Conservation (phyloP, 2,888 invertebrate species). For the Himalopsyche anomala region DNA sequence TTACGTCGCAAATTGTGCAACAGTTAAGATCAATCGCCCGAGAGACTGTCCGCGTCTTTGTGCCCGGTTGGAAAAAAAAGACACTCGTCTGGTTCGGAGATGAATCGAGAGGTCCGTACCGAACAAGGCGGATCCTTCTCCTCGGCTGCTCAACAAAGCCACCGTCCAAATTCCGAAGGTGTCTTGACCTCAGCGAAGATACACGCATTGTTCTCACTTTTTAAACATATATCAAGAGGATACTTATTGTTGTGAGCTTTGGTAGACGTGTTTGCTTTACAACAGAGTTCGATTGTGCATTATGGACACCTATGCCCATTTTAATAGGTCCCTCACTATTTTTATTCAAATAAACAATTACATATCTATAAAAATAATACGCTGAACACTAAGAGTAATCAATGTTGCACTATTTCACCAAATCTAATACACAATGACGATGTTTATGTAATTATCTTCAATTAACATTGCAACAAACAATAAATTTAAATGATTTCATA, state of each 20-base stretch:
- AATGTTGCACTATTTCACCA: too few species aligned
- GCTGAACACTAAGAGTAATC: too few species aligned
- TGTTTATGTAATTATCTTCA: too few species aligned
- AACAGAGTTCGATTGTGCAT: slow-evolving; percentile 18
- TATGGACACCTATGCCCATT: not conserved
- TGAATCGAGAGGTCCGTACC: slow-evolving; percentile 22
- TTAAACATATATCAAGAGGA: slow-evolving; percentile 33
- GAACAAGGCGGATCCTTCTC: slow-evolving; percentile 17
- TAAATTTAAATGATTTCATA: too few species aligned
- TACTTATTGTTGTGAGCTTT: slow-evolving; percentile 35
- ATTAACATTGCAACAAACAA: too few species aligned
- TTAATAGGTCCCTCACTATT: not conserved
- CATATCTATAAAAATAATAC: too few species aligned
- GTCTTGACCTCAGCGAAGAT: slow-evolving; percentile 52
- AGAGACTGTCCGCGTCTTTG: slow-evolving; percentile 48
- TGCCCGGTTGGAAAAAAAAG: slow-evolving; percentile 36
- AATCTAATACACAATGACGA: too few species aligned
- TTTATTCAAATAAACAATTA: too few species aligned
- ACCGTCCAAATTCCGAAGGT: slow-evolving; percentile 54
- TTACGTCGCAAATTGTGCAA: slow-evolving; percentile 57
- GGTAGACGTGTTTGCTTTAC: slow-evolving; percentile 30
- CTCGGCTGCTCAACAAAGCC: slow-evolving; percentile 50
- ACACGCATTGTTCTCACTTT: slow-evolving; percentile 45
- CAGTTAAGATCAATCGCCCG: slow-evolving; percentile 47
- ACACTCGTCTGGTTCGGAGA: slow-evolving; percentile 1